Conservation (phyloP, 2,113 vertebrate genomes). For the Oryzias curvinotus region DNA sequence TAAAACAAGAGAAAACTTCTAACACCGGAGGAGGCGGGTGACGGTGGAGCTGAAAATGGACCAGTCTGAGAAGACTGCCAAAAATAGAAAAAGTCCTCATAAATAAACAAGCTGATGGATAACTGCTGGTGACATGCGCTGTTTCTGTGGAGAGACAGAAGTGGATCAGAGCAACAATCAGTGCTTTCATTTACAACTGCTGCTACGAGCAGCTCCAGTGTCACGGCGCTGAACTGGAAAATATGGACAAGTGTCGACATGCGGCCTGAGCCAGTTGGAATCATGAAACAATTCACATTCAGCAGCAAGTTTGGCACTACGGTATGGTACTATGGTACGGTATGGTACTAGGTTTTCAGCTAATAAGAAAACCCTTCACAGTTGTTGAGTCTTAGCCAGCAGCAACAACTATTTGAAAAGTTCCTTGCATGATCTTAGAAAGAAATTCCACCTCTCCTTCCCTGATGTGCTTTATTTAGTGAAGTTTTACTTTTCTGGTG, state of each 20-base stretch:
- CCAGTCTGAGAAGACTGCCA: neutral
- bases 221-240: neutral
- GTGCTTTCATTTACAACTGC: constrained; percentile 10
- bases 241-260: no score
- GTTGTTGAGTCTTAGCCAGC: no score
- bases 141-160: constrained; percentile 1
- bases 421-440: no score
- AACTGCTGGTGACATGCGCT: neutral
- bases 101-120: neutral
- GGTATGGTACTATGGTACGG: no score
- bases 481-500: neutral
- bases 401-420: no score
- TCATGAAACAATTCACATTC: no score
- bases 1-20: constrained; percentile 53
- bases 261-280: no score
- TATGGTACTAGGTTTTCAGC: no score
- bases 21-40: constrained; percentile 28
- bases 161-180: neutral
- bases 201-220: constrained; percentile 5
- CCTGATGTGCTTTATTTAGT: no score
- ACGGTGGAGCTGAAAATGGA: neutral
- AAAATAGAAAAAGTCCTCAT: neutral
- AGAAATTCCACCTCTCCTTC: no score
- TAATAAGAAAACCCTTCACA: no score
- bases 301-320: no score